Conservation (phyloP, 2,797 vertebrate species). For the Schizopygopsis pylzovi region DNA sequence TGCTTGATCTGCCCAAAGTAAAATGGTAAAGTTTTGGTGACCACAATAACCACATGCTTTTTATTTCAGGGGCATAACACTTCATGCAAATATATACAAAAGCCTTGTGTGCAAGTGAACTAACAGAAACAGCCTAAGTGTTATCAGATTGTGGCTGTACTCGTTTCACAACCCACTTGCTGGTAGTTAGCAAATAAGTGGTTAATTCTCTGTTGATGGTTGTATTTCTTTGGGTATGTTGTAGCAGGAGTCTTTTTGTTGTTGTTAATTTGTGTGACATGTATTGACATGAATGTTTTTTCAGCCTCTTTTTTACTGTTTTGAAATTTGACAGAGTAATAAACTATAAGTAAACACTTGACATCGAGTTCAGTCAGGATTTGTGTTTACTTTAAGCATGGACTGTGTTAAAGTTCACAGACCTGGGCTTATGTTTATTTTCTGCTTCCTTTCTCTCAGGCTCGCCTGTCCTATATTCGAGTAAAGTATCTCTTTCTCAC, state of each 20-base stretch:
- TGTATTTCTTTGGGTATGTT: neutral
- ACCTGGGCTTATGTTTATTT: slow-evolving; percentile 6
- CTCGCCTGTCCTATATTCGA: slow-evolving; percentile 87
- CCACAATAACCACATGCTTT: neutral
- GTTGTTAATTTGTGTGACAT: neutral
- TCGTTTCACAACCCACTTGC: neutral
- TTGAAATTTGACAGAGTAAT: neutral
- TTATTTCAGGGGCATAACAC: neutral
- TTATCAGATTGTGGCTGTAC: neutral
- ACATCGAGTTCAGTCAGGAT: neutral
- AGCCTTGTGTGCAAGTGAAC: neutral
- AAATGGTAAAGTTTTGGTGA: neutral
- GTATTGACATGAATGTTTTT: neutral
- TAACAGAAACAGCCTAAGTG: neutral
- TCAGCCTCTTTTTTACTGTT: neutral
- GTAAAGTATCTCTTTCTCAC: slow-evolving; percentile 97
- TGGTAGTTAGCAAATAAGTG: neutral
- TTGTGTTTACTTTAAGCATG: neutral
- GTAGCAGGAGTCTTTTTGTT: neutral
- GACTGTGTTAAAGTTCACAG: slow-evolving; percentile 9
- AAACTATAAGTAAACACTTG: neutral
- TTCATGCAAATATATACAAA: neutral
- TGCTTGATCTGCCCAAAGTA: neutral
- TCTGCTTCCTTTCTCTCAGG: slow-evolving; percentile 70
- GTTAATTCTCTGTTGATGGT: neutral